phyloP scores from a whole-genome alignment of 2,888 invertebrate genomes.

The Spodoptera littoralis region DNA sequence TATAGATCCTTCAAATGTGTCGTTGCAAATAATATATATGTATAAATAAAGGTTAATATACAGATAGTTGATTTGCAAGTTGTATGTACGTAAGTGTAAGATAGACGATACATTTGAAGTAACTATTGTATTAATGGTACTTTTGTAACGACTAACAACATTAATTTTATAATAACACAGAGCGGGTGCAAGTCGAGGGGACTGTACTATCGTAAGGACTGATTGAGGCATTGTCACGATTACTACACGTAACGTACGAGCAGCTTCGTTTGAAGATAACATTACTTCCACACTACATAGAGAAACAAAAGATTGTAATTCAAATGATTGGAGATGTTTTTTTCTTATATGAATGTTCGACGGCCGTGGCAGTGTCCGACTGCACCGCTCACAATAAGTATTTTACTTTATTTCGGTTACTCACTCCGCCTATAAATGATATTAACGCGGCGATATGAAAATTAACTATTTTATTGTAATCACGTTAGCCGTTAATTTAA shows the following conservation, averaged over 20 bases:
- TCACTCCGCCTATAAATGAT: constrained; percentile 85
- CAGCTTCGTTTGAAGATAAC: constrained; percentile 6
- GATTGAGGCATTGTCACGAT: constrained; percentile 6
- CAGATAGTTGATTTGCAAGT: constrained; percentile 50
- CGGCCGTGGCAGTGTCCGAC: constrained; percentile 1
- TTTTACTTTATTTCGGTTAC: constrained; percentile 71
- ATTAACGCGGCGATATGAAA: constrained; percentile 78
- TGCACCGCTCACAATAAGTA: constrained; percentile 37
- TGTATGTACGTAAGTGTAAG: constrained; percentile 48
- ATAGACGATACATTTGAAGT: constrained; percentile 53
- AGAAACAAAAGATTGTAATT: not conserved
- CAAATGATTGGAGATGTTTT: no score
- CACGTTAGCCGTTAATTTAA: constrained; percentile 85
- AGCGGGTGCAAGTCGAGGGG: constrained; percentile 32
- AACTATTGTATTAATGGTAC: constrained; percentile 51
- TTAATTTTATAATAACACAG: constrained; percentile 46
- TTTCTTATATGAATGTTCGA: no score
- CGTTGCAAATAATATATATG: constrained; percentile 49
- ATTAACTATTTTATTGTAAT: constrained; percentile 81
- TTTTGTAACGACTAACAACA: constrained; percentile 53
- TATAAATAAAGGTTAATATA: constrained; percentile 46
- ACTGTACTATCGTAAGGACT: constrained; percentile 8
- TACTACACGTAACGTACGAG: constrained; percentile 3
- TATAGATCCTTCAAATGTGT: constrained; percentile 59
- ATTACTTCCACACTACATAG: no score